Conservation (phyloP, 2,113 vertebrate species). For the Dunckerocampus dactyliophorus region DNA sequence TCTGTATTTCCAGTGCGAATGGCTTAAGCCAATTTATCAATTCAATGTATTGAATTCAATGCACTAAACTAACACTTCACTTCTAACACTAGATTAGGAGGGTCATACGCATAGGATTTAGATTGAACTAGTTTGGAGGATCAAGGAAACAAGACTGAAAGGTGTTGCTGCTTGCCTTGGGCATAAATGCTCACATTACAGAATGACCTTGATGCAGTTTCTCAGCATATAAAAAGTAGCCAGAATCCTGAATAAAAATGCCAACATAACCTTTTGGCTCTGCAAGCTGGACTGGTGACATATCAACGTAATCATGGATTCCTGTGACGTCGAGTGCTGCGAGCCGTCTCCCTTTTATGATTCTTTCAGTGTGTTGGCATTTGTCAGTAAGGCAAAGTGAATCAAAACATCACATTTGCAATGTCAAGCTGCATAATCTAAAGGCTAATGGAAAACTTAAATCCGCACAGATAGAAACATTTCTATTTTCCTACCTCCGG, state of each 20-base stretch:
- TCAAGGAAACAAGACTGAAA: conserved; percentile 27
- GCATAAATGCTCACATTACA: neutral
- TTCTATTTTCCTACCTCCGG: too few species aligned
- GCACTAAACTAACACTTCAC: conserved; percentile 77
- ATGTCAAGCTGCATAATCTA: too few species aligned
- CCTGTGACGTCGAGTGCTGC: too few species aligned
- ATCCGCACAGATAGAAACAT: too few species aligned
- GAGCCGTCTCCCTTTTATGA: too few species aligned
- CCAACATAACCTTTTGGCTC: neutral
- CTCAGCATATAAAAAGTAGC: neutral
- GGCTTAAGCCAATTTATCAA: conserved; percentile 78
- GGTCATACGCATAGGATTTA: conserved; percentile 84
- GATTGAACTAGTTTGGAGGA: conserved; percentile 68
- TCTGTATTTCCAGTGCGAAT: conserved; percentile 59
- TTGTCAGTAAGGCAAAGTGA: too few species aligned
- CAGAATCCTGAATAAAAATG: conserved; percentile 3
- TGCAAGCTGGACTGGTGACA: neutral
- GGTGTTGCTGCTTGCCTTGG: conserved; percentile 12
- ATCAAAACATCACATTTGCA: too few species aligned
- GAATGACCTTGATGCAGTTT: conserved; percentile 3
- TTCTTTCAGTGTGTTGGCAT: too few species aligned
- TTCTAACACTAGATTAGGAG: conserved; percentile 82
- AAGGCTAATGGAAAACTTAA: too few species aligned
- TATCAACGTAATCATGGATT: too few species aligned
- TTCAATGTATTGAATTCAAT: conserved; percentile 75